Percentiles rank a stretch among this genome's conserved stretches.
These are phyloP conservation scores for Chlorospingus flavigularis DNA, from an alignment of 2,797 vertebrate species.

Conservation along the genomic window DNA sequence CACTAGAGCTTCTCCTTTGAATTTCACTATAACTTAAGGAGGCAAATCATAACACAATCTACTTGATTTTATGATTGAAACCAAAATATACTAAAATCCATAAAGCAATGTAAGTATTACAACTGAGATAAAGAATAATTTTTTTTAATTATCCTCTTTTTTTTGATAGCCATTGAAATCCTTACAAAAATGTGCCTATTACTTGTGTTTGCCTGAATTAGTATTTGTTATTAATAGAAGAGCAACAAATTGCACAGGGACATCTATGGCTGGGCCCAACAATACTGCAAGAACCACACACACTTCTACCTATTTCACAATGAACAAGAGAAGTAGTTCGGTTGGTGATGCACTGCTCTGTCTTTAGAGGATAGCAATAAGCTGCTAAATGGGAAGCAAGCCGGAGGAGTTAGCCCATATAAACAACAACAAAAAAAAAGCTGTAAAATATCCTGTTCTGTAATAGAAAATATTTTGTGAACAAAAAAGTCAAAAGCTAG, in stretches of 20 bases:
- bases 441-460: neutral
- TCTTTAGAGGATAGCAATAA: neutral
- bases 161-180: neutral
- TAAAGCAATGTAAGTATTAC: neutral
- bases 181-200: neutral
- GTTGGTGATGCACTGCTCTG: neutral
- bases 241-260: neutral
- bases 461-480: neutral
- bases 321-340: neutral
- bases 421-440: neutral
- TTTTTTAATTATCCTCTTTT: neutral
- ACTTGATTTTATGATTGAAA: neutral
- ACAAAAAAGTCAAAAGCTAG: neutral
- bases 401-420: neutral
- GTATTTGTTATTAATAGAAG: neutral
- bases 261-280: neutral
- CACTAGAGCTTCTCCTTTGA: neutral
- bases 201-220: neutral
- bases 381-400: neutral
- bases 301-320: neutral
- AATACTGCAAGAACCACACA: neutral
- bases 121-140: neutral
- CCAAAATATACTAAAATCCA: neutral
- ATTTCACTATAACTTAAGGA: neutral
- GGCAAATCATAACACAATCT: neutral